phyloP scores from a whole-genome alignment of 2,888 invertebrate genomes.

The Pristionchus exspectatus region DNA sequence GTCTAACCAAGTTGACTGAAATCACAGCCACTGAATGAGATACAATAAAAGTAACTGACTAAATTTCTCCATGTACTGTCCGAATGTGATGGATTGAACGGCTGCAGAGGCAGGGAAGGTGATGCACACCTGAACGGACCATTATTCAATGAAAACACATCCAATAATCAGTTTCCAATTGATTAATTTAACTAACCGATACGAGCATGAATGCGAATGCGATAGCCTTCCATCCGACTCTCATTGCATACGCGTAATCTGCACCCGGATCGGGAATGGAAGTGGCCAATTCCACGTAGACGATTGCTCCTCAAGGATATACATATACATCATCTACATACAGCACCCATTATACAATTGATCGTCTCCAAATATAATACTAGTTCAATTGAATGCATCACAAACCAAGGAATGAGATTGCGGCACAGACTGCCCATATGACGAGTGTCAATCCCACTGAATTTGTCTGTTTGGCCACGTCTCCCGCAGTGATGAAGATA shows the following conservation, averaged over 20 bases:
- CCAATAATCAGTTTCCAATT: neutral
- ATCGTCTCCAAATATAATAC: no score
- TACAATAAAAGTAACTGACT: slow-evolving; percentile 7
- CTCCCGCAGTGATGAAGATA: slow-evolving; percentile 68
- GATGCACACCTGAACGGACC: slow-evolving; percentile 55
- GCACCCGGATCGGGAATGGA: slow-evolving; percentile 83
- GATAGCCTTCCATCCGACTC: slow-evolving; percentile 51
- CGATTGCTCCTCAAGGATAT: slow-evolving; percentile 83
- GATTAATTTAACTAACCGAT: slow-evolving; percentile 16
- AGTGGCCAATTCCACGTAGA: slow-evolving; percentile 92
- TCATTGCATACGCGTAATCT: slow-evolving; percentile 55
- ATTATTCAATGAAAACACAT: neutral
- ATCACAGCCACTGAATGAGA: neutral
- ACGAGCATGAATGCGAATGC: slow-evolving; percentile 70
- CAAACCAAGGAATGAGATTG: slow-evolving; percentile 87
- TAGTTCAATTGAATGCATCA: neutral
- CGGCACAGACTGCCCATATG: slow-evolving; percentile 88
- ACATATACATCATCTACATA: no score
- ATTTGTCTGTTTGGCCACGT: slow-evolving; percentile 70
- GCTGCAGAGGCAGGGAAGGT: slow-evolving; percentile 71
- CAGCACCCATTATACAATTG: neutral
- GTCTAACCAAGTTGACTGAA: neutral
- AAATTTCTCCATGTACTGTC: slow-evolving; percentile 64
- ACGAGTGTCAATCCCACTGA: slow-evolving; percentile 87
- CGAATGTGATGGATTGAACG: slow-evolving; percentile 72